Conservation (phyloP, 1,140 invertebrate genomes). For the Neotoxoptera formosana region DNA sequence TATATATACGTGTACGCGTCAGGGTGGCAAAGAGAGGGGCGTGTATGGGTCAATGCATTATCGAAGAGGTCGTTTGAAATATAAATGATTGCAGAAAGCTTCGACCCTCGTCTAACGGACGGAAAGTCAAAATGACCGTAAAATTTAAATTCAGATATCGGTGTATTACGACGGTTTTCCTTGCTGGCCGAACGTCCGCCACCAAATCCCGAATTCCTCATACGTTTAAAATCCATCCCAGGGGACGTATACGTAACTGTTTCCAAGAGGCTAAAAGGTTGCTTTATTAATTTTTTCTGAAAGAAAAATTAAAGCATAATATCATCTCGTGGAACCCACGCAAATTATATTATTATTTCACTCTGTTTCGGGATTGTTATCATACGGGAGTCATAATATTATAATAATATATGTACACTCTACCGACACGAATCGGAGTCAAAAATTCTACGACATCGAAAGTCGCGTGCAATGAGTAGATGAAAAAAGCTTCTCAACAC, state of each 20-base stretch:
- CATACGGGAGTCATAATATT: neutral
- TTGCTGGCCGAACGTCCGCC: neutral
- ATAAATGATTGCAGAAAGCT: slow-evolving; percentile 45
- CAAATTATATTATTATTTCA: neutral
- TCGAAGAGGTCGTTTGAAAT: slow-evolving; percentile 42
- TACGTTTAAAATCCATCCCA: neutral
- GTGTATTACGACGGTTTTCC: neutral
- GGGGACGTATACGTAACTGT: neutral
- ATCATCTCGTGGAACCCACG: neutral
- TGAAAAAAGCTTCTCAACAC: neutral
- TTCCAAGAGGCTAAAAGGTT: neutral
- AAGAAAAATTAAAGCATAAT: neutral
- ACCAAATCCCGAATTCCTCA: neutral
- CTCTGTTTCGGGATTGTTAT: neutral
- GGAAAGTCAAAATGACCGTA: neutral
- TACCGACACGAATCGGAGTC: neutral
- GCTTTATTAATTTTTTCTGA: neutral
- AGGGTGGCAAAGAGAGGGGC: too few relatives aligned
- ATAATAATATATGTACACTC: neutral
- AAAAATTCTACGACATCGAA: neutral
- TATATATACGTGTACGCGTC: neutral
- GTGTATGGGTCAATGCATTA: neutral
- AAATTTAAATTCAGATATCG: slow-evolving; percentile 12
- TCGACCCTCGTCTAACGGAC: slow-evolving; percentile 11
- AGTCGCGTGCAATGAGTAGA: neutral